Evolutionary conservation across 2,797 vertebrate genomes (phyloP).

Genomic region (Xenops minutus): DNA sequence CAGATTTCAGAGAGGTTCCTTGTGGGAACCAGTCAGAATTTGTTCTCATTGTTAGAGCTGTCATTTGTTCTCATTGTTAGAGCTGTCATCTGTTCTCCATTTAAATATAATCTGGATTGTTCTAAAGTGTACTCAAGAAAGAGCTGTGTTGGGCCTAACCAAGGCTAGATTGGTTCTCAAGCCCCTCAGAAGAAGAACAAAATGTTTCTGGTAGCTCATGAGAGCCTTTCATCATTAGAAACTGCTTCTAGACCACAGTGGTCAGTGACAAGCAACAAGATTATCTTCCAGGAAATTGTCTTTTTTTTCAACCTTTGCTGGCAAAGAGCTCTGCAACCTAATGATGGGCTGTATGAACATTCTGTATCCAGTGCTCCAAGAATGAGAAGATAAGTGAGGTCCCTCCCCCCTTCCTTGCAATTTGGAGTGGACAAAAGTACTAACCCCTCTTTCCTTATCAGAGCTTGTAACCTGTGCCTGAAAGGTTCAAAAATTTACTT

Average conservation of each 20-base stretch:
- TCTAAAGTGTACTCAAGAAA: background rate
- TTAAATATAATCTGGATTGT: background rate
- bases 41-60: background rate
- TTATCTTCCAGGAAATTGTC: background rate
- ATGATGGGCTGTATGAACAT: background rate
- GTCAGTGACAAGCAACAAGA: background rate
- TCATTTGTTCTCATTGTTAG: background rate
- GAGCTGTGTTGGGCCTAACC: background rate
- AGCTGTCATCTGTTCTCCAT: background rate
- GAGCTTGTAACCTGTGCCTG: background rate
- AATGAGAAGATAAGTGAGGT: background rate
- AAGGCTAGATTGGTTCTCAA: rapidly evolving
- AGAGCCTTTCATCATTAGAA: background rate
- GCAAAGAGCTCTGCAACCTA: background rate
- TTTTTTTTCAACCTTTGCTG: background rate
- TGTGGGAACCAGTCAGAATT: background rate
- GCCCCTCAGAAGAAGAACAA: background rate
- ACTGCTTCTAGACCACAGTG: background rate
- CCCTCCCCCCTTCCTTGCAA: background rate
- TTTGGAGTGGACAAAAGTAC: background rate
- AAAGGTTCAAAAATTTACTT: background rate
- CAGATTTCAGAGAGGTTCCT: background rate
- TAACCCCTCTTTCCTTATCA: background rate
- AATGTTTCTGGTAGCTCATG: background rate
- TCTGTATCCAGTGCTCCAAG: background rate